Base-by-base conservation (phyloP, 2,113 vertebrate genomes). In the Mus spicilegus region DNA sequence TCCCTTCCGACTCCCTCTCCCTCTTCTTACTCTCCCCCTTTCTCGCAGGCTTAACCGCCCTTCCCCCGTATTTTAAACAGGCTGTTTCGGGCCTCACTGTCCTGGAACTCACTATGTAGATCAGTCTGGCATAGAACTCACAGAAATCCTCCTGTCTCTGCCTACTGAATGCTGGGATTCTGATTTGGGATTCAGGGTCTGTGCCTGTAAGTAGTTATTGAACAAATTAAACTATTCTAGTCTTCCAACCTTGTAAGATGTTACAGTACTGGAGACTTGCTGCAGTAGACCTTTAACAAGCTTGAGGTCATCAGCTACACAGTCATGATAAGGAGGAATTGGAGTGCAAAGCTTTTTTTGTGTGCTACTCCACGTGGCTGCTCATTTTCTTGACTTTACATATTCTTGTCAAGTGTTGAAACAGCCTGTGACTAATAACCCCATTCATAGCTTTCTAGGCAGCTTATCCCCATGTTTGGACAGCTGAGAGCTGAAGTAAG, bases 391-490 rank as follows among this genome's bases (percentile, higher is more conserved):
- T 92, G 77, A 75, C 93, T 95, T 91, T 89, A 81, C 26, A 82
- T 76, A 82, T 93, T 67, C 49, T 73, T 87, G 65, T 96, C 65
- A 93, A 97, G 72, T 81, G 77, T 95, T 95, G 72, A 75, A 73
- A 90, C 65, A 95, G 72, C 73, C 46, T 70, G 49, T 95, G 87
- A 69, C 54, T 93, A 82, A 91, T 22, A 70, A 70, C 26, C 82
- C 42, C 61, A 65, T 84, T 39, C 94, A 89, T 95, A 89, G 14
- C 42, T 94, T 94, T 91, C 56, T 17, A 67, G 56, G 30, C 24
- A 95, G 72, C 65, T 91, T 92, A 67, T 89, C 30, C 39, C 13
- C 84, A 90, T 96, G 80, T 96, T 96, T 95, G 73, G 78, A 93
- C 70, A 92, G 65, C 67, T 91, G 73, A 96, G 95, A 93, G 67